Percentiles rank a stretch among this genome's conserved stretches.
Conservation (phyloP, 2,797 vertebrate species). For the Acridotheres tristis region DNA sequence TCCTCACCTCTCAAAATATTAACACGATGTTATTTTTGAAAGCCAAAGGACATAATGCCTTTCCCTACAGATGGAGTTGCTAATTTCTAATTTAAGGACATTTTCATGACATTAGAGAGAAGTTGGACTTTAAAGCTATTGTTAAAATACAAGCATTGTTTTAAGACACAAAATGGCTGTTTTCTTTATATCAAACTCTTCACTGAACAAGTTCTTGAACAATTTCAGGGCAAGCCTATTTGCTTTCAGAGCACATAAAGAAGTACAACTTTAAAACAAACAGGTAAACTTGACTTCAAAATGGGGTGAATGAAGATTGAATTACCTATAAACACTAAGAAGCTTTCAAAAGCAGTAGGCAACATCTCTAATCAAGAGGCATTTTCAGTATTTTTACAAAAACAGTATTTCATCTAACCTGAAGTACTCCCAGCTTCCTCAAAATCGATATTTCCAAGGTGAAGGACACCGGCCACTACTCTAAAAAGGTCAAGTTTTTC, state of each 20-base stretch:
- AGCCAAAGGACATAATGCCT: not conserved
- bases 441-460: conserved; percentile 96
- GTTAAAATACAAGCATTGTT: not conserved
- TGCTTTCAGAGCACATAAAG: not conserved
- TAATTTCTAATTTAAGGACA: not conserved
- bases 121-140: not conserved
- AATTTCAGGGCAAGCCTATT: not conserved
- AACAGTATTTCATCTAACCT: conserved; percentile 76
- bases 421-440: conserved; percentile 96
- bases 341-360: not conserved
- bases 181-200: not conserved
- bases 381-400: conserved; percentile 16
- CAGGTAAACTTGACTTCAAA: not conserved
- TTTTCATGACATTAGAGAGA: not conserved
- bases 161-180: not conserved
- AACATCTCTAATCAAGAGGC: not conserved
- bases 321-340: not conserved
- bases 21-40: not conserved
- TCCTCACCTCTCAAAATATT: not conserved
- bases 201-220: not conserved
- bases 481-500: conserved; percentile 96
- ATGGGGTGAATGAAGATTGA: not conserved
- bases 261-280: not conserved
- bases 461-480: conserved; percentile 94
- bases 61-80: not conserved